phyloP scores from a whole-genome alignment of 2,797 vertebrate genomes.

The Brachymystax lenok region DNA sequence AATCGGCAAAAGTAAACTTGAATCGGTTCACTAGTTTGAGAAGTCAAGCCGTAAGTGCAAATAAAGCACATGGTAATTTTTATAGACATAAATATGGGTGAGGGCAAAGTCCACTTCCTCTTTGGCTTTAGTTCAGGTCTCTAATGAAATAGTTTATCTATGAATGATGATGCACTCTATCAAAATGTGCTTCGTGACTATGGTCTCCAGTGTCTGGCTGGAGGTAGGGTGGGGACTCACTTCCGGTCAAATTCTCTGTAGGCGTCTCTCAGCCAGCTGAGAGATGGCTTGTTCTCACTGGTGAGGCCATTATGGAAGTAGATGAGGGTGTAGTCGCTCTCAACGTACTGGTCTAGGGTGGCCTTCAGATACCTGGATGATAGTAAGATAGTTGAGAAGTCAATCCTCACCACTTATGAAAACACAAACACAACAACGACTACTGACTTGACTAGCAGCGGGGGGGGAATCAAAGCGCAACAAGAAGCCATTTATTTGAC shows the following conservation, averaged over 20 bases:
- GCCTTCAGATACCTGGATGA: conserved; percentile 91
- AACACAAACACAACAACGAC: neutral
- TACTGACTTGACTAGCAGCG: neutral
- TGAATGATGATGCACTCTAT: too few species aligned
- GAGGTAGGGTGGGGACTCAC: conserved; percentile 70
- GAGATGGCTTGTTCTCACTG: conserved; percentile 93
- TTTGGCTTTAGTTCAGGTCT: neutral
- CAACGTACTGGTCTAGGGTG: conserved; percentile 97
- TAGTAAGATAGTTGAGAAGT: neutral
- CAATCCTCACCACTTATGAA: neutral
- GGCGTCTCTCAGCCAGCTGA: conserved; percentile 92
- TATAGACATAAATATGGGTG: neutral
- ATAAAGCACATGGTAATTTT: neutral
- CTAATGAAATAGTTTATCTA: neutral
- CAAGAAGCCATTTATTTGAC: neutral
- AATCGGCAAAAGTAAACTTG: neutral
- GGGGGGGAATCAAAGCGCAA: neutral
- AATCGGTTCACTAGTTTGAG: neutral
- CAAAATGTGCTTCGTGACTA: neutral
- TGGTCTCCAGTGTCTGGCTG: neutral
- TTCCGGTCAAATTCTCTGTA: conserved; percentile 98
- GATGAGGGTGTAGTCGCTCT: conserved; percentile 96
- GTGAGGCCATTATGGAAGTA: conserved; percentile 97
- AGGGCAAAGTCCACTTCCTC: neutral
- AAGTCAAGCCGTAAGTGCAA: neutral